Conservation (phyloP, 23 tunicate species). For the Diplosoma virens region DNA sequence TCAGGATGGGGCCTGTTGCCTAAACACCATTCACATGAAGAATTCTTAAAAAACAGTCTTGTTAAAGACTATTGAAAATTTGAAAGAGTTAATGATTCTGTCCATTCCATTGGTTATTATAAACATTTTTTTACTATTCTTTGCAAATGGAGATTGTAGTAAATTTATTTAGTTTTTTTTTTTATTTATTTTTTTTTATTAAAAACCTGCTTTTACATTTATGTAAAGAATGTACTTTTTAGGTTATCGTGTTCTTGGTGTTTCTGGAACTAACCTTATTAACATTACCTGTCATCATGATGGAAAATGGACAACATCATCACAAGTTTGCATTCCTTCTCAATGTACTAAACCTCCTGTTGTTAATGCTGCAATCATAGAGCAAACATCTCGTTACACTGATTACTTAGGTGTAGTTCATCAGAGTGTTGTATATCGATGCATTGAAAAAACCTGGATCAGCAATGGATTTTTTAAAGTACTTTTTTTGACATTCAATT, state of each 20-base stretch:
- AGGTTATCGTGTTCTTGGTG: conserved; percentile 45
- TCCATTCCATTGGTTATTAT: too few relatives aligned
- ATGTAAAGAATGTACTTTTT: too few relatives aligned
- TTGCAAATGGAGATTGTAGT: too few relatives aligned
- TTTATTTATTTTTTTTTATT: too few relatives aligned
- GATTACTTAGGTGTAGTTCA: conserved; percentile 1
- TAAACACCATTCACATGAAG: too few relatives aligned
- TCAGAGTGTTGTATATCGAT: conserved; percentile 43
- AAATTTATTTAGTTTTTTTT: too few relatives aligned
- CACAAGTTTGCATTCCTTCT: conserved; percentile 8
- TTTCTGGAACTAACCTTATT: background rate
- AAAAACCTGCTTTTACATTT: too few relatives aligned
- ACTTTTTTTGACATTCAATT: background rate
- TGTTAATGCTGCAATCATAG: conserved; percentile 16
- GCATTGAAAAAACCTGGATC: conserved; percentile 54
- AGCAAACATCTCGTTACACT: background rate
- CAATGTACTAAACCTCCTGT: conserved; percentile 43
- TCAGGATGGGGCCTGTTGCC: too few relatives aligned
- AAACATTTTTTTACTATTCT: too few relatives aligned
- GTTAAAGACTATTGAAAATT: too few relatives aligned
- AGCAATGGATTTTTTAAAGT: conserved; percentile 67
- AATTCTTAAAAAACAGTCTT: too few relatives aligned
- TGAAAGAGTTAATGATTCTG: too few relatives aligned
- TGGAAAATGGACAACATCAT: conserved; percentile 32
- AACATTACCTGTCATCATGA: conserved; percentile 19